Percentiles rank a stretch among this genome's conserved stretches.
phyloP scores from a whole-genome alignment of 2,888 invertebrate genomes.

The Perizoma affinitatum region DNA sequence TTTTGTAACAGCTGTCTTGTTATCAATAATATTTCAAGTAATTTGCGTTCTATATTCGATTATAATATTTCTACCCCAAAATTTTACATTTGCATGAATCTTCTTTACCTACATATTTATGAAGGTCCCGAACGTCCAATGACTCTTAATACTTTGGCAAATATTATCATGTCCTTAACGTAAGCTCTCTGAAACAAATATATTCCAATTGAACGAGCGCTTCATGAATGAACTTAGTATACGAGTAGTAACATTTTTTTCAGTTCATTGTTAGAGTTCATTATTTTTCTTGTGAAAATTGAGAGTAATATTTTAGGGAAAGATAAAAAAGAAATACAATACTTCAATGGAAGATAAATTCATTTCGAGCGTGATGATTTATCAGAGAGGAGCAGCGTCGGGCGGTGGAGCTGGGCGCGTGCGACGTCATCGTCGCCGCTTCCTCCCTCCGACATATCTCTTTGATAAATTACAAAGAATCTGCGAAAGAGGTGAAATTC shows the following conservation, averaged over 20 bases:
- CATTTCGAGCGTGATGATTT: conserved; percentile 71
- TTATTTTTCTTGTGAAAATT: conserved; percentile 29
- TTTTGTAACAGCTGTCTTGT: too few species aligned
- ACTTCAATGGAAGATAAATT: conserved; percentile 65
- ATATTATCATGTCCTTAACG: conserved; percentile 65
- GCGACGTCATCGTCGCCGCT: conserved; percentile 65
- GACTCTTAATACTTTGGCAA: conserved; percentile 68
- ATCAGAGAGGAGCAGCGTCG: conserved; percentile 53
- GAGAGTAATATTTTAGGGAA: conserved; percentile 32
- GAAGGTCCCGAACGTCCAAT: conserved; percentile 62
- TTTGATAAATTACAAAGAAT: conserved; percentile 73
- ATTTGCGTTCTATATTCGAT: conserved; percentile 17
- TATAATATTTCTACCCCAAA: conserved; percentile 46
- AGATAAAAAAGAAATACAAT: conserved; percentile 53
- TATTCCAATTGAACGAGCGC: conserved; percentile 45
- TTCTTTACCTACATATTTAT: conserved; percentile 78
- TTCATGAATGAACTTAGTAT: conserved; percentile 43
- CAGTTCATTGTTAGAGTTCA: conserved; percentile 27
- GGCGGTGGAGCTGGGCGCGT: conserved; percentile 51
- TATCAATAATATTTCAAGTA: not conserved
- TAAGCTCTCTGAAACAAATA: conserved; percentile 56
- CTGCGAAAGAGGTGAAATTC: conserved; percentile 60
- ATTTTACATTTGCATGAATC: conserved; percentile 64
- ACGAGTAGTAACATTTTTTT: conserved; percentile 32
- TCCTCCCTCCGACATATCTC: conserved; percentile 63